These are phyloP conservation scores for Carposina sasakii DNA, from an alignment of 1,140 invertebrate genomes.

Conservation along the genomic window DNA sequence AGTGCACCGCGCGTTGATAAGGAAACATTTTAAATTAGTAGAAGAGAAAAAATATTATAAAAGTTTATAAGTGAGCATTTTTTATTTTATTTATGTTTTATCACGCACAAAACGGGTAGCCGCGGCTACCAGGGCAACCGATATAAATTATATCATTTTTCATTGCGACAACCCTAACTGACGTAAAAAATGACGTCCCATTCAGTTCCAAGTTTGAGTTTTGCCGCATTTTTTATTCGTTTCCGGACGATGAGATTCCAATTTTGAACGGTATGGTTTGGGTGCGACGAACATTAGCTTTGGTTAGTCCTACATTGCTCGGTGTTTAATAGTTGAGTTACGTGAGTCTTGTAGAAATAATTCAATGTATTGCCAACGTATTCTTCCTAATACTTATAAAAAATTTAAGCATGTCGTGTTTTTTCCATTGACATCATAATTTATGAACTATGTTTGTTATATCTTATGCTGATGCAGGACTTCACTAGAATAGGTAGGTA, in stretches of 20 bases:
- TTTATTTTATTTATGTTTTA: constrained; percentile 61
- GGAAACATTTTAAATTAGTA: constrained; percentile 71
- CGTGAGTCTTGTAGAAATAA: no score
- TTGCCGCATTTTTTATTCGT: constrained; percentile 69
- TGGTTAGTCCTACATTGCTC: constrained; percentile 1
- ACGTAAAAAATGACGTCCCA: constrained; percentile 70
- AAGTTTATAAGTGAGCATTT: constrained; percentile 43
- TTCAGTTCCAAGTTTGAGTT: constrained; percentile 67
- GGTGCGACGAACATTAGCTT: constrained; percentile 18
- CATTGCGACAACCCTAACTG: constrained; percentile 66
- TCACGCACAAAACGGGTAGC: constrained; percentile 69
- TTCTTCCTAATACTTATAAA: no score
- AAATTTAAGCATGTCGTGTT: no score
- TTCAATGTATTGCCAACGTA: no score
- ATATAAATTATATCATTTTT: constrained; percentile 73
- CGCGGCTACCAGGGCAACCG: constrained; percentile 54
- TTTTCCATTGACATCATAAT: no score
- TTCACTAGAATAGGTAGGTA: no score
- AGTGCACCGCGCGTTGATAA: constrained; percentile 66
- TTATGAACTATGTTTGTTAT: no score
- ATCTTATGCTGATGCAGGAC: no score
- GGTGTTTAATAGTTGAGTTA: no score
- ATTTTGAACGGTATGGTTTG: constrained; percentile 46
- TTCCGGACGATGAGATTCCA: constrained; percentile 66
- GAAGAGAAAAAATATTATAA: constrained; percentile 64